Evolutionary conservation across 2,797 vertebrate species (phyloP), one percentile per base, ranked within the genome.

Genomic region (Eulemur albifrons): DNA sequence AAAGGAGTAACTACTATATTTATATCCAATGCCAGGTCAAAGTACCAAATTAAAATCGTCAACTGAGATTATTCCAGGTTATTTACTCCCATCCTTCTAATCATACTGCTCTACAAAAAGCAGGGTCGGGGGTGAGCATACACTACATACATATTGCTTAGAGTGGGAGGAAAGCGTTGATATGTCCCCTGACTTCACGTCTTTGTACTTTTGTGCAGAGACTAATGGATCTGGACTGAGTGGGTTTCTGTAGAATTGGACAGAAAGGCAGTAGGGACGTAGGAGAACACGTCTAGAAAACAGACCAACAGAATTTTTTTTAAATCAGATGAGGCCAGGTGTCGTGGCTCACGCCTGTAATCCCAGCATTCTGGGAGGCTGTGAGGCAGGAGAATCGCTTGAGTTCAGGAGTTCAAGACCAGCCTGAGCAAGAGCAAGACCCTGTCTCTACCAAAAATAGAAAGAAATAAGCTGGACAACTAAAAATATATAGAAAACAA

Each of bases 31-130:
- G 9, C 77, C 80, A 90, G 73, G 79, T 75, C 69, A 82, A 91
- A 94, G 65, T 76, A 77, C 43, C 52, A 54, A 73, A 76, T 57
- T 79, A 30, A 96, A 90, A 43, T 67, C 32, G 57, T 40, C 40
- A 50, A 18, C 67, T 43, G 65, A 90, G 21, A 43, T 93, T 88
- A 87, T 82, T 92, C 48, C 43, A 83, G 50, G 57, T 75, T 20
- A 88, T 79, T 77, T 90, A 73, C 4, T 72, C 73, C 8, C 67
- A 20, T 35, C 73, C 17, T 96, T 67, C 84, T 94, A 75, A 73
- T 90, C 32, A 52, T 63, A 73, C 23, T 45, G 45, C 20, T 40
- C 67, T 59, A 27, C 20, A 57, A 35, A 81, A 61, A 32, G 10
- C 2, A 48, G 9, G 35, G 21, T 57, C 40, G 17, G 5, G 10